These are phyloP conservation scores for Enteromius anoplus DNA, from an alignment of 2,797 vertebrate genomes.

Conservation along the genomic window DNA sequence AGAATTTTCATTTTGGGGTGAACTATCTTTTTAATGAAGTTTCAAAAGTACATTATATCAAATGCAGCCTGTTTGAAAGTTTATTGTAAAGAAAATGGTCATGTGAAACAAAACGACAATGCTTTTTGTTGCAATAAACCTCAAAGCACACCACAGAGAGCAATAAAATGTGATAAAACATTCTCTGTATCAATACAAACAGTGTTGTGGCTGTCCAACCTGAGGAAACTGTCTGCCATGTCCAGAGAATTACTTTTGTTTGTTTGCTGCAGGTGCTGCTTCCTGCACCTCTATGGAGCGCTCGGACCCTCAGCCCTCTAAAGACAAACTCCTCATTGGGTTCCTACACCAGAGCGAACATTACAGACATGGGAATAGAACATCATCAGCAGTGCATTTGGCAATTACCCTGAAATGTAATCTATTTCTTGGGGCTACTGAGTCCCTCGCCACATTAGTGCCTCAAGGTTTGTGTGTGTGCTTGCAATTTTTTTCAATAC, in stretches of 20 bases:
- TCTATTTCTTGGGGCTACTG: constrained; percentile 11
- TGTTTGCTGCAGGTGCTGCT: constrained; percentile 81
- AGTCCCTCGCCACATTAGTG: constrained; percentile 31
- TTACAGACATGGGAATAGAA: constrained; percentile 54
- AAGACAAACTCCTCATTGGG: constrained; percentile 85
- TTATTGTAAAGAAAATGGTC: not conserved
- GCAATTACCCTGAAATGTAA: constrained; percentile 59
- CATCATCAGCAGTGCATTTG: constrained; percentile 6
- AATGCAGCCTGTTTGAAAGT: not conserved
- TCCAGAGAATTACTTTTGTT: constrained; percentile 86
- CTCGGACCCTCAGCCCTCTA: constrained; percentile 89
- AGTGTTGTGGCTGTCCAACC: constrained; percentile 71
- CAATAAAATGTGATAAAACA: not conserved
- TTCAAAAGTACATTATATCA: not conserved
- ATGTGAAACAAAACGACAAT: not conserved
- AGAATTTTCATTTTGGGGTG: not conserved
- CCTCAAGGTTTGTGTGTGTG: constrained; percentile 24
- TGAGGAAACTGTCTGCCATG: constrained; percentile 85
- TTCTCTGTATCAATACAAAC: not conserved
- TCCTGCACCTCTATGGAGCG: constrained; percentile 79
- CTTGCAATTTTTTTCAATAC: constrained; percentile 64
- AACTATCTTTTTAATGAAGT: not conserved
- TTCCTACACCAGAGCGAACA: constrained; percentile 84
- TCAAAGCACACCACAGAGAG: not conserved
- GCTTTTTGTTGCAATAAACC: not conserved